Evolutionary conservation across 1,140 invertebrate genomes (phyloP).

Genomic region (Wasmannia auropunctata): DNA sequence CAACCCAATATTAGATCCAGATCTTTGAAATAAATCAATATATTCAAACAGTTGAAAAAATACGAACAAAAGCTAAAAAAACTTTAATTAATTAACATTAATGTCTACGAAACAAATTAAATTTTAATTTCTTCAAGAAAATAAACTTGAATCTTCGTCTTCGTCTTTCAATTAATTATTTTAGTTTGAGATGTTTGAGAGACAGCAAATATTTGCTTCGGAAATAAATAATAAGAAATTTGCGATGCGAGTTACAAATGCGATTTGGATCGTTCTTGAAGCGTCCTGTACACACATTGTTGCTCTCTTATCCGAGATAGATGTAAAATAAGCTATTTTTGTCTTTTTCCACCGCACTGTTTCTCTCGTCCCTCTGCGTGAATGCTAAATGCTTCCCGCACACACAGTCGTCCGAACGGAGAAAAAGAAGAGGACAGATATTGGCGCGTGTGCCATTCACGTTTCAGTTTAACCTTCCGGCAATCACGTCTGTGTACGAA

Average conservation of each 20-base stretch:
- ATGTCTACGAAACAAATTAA: neutral
- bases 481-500: neutral
- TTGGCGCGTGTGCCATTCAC: conserved; percentile 73
- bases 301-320: conserved; percentile 35
- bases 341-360: conserved; percentile 33
- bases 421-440: conserved; percentile 55
- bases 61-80: neutral
- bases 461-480: conserved; percentile 63
- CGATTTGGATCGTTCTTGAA: conserved; percentile 61
- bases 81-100: neutral
- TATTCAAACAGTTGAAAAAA: neutral
- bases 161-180: neutral
- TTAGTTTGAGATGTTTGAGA: neutral
- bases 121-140: neutral
- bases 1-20: too few species aligned
- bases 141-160: neutral
- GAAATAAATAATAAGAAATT: neutral
- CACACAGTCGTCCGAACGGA: conserved; percentile 66
- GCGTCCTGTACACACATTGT: conserved; percentile 63
- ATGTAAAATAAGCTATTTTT: conserved; percentile 60
- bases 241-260: neutral
- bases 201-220: neutral
- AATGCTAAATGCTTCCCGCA: conserved; percentile 62
- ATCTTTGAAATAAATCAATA: neutral
- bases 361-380: neutral